Conservation (phyloP, 2,113 vertebrate species). For the Takifugu bimaculatus region DNA sequence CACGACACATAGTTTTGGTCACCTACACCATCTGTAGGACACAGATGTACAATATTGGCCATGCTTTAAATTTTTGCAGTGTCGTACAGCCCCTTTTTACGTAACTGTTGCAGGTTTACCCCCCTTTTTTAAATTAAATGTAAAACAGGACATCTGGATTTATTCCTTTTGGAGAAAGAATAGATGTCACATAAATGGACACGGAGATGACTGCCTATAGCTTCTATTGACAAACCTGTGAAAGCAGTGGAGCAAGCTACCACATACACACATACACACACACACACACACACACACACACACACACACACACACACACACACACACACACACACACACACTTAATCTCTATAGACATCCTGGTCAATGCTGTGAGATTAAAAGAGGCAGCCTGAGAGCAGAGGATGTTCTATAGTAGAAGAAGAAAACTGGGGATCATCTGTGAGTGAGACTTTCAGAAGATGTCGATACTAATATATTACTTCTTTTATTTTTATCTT, state of each 20-base stretch:
- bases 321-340: background rate
- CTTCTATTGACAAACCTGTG: conserved; percentile 19
- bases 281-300: conserved; percentile 3
- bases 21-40: no score
- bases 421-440: no score
- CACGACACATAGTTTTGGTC: no score
- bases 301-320: background rate
- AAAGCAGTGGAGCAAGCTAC: conserved; percentile 5
- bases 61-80: no score
- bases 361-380: conserved; percentile 37
- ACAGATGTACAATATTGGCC: no score
- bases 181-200: conserved; percentile 16
- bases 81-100: no score
- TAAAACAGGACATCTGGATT: background rate
- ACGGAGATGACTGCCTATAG: conserved; percentile 3
- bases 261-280: no score
- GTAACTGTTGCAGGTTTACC: no score
- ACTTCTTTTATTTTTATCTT: background rate
- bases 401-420: no score
- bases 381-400: conserved; percentile 27
- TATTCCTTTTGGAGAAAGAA: background rate
- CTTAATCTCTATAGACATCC: conserved; percentile 19
- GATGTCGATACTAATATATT: background rate
- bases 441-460: background rate
- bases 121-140: no score